Evolutionary conservation across 1,140 invertebrate genomes (phyloP).

Genomic region (Tachypleus tridentatus): DNA sequence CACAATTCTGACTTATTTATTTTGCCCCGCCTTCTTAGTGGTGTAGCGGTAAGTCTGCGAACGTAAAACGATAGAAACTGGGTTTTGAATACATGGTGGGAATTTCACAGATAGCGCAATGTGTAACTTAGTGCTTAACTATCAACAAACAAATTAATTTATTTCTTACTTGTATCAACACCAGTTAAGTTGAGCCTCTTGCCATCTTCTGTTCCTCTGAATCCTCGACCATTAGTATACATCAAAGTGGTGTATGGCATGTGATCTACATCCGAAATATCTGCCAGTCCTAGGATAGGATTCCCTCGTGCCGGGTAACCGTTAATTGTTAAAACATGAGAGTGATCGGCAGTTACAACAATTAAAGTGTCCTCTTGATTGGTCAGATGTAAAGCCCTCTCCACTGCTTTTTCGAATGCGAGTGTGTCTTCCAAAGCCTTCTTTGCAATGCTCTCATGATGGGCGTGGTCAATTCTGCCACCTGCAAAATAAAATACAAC

Average conservation of each 20-base stretch:
- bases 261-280: slow-evolving; percentile 10
- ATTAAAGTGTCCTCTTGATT: slow-evolving; percentile 28
- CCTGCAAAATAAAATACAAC: background rate
- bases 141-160: no score
- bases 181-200: slow-evolving; percentile 11
- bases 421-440: slow-evolving; percentile 27
- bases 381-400: slow-evolving; percentile 23
- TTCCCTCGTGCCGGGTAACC: slow-evolving; percentile 28
- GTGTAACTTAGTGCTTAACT: no score
- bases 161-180: slow-evolving; percentile 12
- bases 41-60: no score
- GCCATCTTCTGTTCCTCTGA: slow-evolving; percentile 11
- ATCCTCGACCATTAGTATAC: slow-evolving; percentile 23
- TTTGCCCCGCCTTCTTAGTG: no score
- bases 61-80: no score
- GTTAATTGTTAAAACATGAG: slow-evolving; percentile 28
- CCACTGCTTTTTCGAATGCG: slow-evolving; percentile 26
- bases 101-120: no score
- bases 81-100: no score
- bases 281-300: slow-evolving; percentile 22
- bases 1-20: no score
- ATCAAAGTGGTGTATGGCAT: slow-evolving; percentile 22
- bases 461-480: slow-evolving; percentile 62
- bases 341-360: slow-evolving; percentile 30
- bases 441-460: slow-evolving; percentile 46